Evolutionary conservation across 2,888 invertebrate genomes (phyloP).

Genomic region (Corythucha ciliata): DNA sequence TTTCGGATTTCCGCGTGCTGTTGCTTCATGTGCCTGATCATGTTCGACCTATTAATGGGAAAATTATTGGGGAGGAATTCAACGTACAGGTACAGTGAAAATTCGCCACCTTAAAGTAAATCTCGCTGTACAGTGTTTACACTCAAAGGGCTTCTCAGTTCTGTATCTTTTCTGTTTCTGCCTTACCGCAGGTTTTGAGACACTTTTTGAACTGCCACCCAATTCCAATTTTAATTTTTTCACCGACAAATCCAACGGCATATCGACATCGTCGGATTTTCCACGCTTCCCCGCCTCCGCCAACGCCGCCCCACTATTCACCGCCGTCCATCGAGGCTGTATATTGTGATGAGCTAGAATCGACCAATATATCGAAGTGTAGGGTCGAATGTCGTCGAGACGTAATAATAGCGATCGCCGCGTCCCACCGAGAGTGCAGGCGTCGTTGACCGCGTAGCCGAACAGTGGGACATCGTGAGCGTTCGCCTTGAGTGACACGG

Average conservation of each 20-base stretch:
- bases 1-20: conserved; percentile 88
- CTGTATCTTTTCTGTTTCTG: conserved; percentile 81
- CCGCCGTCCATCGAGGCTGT: conserved; percentile 95
- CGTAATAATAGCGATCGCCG: no score
- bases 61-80: neutral
- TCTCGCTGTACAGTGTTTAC: conserved; percentile 80
- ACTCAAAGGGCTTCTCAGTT: conserved; percentile 82
- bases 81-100: neutral
- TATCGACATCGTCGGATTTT: conserved; percentile 21
- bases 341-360: conserved; percentile 73
- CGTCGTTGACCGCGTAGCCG: no score
- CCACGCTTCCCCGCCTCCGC: conserved; percentile 45
- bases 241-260: conserved; percentile 19
- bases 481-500: no score
- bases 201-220: conserved; percentile 64
- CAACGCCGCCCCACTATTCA: conserved; percentile 87
- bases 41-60: conserved; percentile 59
- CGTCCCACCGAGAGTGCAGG: no score
- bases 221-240: conserved; percentile 18
- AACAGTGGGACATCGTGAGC: no score
- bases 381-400: conserved; percentile 88
- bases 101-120: conserved; percentile 55
- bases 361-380: conserved; percentile 76
- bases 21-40: conserved; percentile 89
- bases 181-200: conserved; percentile 86